Evolutionary conservation across 2,888 invertebrate genomes (phyloP).

Genomic region (Strigamia crassipes): DNA sequence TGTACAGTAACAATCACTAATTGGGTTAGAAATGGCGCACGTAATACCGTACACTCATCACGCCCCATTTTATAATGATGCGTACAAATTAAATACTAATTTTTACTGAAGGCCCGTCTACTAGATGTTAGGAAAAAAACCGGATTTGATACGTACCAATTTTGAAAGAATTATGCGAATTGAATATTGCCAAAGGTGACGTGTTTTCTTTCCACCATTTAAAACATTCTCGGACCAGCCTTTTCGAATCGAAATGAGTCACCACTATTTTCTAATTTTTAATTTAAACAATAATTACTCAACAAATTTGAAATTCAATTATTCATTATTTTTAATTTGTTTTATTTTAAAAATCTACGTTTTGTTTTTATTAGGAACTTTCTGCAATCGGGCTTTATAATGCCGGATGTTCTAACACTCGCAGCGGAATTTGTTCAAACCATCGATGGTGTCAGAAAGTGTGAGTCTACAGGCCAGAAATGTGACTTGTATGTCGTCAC

Average conservation of each 20-base stretch:
- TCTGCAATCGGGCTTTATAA: neutral
- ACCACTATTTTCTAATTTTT: neutral
- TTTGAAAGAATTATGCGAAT: neutral
- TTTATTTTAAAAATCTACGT: too few relatives aligned
- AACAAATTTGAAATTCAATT: neutral
- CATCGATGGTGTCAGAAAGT: too few relatives aligned
- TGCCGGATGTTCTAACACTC: neutral
- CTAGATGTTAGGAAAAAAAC: too few relatives aligned
- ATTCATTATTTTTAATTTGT: neutral
- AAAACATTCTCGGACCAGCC: slow-evolving; percentile 1
- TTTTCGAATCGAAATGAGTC: neutral
- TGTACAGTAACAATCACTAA: neutral
- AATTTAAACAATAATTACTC: neutral
- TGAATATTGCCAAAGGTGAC: neutral
- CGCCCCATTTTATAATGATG: neutral
- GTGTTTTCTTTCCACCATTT: neutral
- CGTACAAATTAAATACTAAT: too few relatives aligned
- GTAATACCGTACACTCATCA: neutral
- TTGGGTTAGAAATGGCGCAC: slow-evolving; percentile 1
- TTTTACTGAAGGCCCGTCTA: too few relatives aligned
- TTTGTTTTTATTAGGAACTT: neutral
- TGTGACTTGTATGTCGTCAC: neutral
- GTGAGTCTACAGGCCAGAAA: too few relatives aligned
- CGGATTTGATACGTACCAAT: neutral
- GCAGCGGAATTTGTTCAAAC: neutral